Conservation (phyloP, 2,797 vertebrate species). For the Pseudochirops cupreus region DNA sequence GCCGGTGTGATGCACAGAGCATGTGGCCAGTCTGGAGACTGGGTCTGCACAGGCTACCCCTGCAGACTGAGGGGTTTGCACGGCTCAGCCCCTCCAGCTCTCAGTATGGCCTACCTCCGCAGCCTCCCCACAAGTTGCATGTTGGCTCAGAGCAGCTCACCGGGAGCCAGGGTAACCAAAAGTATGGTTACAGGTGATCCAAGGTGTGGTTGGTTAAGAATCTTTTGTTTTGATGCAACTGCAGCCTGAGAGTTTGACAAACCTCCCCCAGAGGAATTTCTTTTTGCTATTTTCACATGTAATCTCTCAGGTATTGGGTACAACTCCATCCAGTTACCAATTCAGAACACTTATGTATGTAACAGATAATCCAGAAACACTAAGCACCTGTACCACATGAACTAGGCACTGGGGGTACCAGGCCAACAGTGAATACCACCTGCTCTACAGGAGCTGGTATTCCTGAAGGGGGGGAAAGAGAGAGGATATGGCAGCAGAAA, state of each 20-base stretch:
- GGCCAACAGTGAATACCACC: no score
- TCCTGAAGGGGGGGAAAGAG: no score
- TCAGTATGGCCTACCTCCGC: no score
- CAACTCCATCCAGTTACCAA: not conserved
- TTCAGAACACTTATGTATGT: not conserved
- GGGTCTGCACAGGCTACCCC: no score
- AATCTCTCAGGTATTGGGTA: not conserved
- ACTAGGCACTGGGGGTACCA: no score
- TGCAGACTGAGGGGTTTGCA: no score
- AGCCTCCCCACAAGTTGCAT: no score
- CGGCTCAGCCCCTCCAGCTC: no score
- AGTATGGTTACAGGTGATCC: not conserved
- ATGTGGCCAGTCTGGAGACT: no score
- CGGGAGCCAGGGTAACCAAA: not conserved
- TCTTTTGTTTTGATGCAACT: not conserved
- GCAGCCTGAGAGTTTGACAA: not conserved
- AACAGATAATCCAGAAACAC: not conserved
- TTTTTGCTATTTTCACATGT: not conserved
- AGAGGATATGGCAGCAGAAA: not conserved
- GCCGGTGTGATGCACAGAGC: no score
- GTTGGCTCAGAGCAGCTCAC: no score
- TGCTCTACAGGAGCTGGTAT: not conserved
- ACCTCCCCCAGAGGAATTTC: not conserved
- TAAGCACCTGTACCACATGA: not conserved
- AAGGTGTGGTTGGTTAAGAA: not conserved